phyloP scores from a whole-genome alignment of 2,113 vertebrate genomes.

The Campylomormyrus numenius region DNA sequence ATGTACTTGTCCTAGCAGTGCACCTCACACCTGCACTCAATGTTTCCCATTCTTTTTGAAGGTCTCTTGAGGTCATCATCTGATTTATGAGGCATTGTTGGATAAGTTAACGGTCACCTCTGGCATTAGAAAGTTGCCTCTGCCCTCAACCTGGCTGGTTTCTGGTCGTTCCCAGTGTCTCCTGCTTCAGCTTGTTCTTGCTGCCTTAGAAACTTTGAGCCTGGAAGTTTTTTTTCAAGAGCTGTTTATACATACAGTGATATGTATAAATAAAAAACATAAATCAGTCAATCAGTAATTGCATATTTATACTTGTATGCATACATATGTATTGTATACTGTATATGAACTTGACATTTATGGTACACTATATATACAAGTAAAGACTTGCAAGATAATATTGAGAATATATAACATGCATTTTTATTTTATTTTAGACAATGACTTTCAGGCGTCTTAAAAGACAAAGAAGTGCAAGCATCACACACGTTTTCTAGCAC shows the following conservation, averaged over 20 bases:
- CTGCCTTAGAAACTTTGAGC: background rate
- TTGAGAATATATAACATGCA: background rate
- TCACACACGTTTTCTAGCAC: background rate
- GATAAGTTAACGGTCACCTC: background rate
- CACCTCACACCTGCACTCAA: background rate
- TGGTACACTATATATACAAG: background rate
- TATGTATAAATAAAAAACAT: background rate
- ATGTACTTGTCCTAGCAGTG: background rate
- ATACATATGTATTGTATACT: background rate
- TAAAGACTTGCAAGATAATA: background rate
- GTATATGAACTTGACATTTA: background rate
- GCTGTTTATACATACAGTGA: too few relatives aligned
- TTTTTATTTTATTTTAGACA: background rate
- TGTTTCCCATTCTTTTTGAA: background rate
- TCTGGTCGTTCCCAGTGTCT: background rate
- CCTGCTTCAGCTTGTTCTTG: background rate
- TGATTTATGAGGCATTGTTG: background rate
- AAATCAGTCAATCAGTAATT: background rate
- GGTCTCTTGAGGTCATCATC: background rate
- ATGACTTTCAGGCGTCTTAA: background rate
- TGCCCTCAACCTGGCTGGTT: background rate
- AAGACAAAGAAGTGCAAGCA: background rate
- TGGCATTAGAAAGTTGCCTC: background rate
- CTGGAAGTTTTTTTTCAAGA: background rate
- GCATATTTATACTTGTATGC: background rate